A percentile compares a stretch with the other conserved stretches of the same genome.
Conservation (phyloP, 2,113 vertebrate genomes). For the Elachura formosa region DNA sequence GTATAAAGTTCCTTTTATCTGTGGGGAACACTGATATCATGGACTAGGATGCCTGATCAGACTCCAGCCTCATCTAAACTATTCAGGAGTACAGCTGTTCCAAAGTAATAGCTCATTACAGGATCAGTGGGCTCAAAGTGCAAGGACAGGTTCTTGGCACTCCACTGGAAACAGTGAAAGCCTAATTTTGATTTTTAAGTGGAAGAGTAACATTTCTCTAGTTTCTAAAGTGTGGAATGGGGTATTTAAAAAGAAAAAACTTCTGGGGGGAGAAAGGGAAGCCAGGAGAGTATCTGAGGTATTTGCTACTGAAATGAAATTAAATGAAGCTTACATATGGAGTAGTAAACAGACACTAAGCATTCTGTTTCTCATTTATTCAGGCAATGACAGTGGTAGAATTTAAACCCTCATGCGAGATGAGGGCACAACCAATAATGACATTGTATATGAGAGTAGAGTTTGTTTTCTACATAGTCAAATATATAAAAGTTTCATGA, state of each 20-base stretch:
- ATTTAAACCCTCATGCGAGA: slow-evolving; percentile 53
- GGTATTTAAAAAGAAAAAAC: too few relatives aligned
- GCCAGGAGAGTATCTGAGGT: neutral
- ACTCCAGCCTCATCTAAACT: neutral
- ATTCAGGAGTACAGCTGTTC: neutral
- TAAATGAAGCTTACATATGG: slow-evolving; percentile 27
- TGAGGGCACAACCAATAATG: slow-evolving; percentile 68
- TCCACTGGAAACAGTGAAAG: neutral
- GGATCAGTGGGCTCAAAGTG: neutral
- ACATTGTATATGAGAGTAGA: slow-evolving; percentile 57
- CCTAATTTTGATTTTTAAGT: neutral
- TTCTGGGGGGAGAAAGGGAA: accelerated
- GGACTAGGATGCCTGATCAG: neutral
- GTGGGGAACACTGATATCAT: accelerated
- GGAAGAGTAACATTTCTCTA: neutral
- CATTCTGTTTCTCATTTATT: slow-evolving; percentile 72
- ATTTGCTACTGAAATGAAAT: slow-evolving; percentile 8
- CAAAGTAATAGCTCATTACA: neutral
- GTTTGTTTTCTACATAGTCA: slow-evolving; percentile 70
- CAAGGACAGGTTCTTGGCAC: neutral
- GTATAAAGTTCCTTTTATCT: neutral
- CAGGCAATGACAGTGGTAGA: slow-evolving; percentile 59
- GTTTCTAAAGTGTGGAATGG: neutral
- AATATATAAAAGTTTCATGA: slow-evolving; percentile 77
- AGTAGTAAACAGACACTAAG: slow-evolving; percentile 51